These are phyloP conservation scores for Pseudopleuronectes americanus DNA, from an alignment of 2,797 vertebrate genomes.

Conservation along the genomic window DNA sequence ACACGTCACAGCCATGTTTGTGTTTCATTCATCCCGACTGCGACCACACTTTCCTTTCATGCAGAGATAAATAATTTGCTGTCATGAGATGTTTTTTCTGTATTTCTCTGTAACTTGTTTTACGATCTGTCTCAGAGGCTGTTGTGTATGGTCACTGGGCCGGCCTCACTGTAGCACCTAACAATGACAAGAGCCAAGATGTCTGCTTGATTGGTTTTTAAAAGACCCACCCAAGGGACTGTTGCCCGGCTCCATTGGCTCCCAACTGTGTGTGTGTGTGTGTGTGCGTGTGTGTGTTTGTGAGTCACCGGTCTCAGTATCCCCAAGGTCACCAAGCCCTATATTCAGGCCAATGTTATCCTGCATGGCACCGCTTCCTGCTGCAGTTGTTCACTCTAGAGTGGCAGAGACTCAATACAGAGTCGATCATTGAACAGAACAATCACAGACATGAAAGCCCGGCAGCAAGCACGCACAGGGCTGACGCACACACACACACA, in stretches of 20 bases:
- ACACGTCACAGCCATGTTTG: too few species aligned
- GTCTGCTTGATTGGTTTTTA: conserved; percentile 78
- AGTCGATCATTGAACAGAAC: conserved; percentile 62
- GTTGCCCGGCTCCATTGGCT: conserved; percentile 63
- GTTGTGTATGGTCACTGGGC: not conserved
- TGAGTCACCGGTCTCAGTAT: conserved; percentile 39
- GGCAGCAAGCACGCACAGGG: conserved; percentile 26
- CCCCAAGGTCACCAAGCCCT: conserved; percentile 68
- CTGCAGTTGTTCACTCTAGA: conserved; percentile 50
- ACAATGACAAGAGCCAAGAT: conserved; percentile 80
- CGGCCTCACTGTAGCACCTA: conserved; percentile 56
- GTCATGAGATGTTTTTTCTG: too few species aligned
- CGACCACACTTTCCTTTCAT: too few species aligned
- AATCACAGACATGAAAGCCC: conserved; percentile 62
- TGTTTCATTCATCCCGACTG: too few species aligned
- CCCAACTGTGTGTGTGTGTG: conserved; percentile 37
- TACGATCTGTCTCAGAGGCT: too few species aligned
- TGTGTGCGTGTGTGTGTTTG: conserved; percentile 41
- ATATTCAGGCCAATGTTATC: conserved; percentile 71
- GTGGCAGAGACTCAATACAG: conserved; percentile 42
- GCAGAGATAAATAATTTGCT: too few species aligned
- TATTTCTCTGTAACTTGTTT: too few species aligned
- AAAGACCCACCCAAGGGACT: conserved; percentile 69
- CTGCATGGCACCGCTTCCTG: conserved; percentile 73
- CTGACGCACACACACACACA: conserved; percentile 14